Conservation (phyloP, 2,797 vertebrate genomes). For the Zalophus californianus region DNA sequence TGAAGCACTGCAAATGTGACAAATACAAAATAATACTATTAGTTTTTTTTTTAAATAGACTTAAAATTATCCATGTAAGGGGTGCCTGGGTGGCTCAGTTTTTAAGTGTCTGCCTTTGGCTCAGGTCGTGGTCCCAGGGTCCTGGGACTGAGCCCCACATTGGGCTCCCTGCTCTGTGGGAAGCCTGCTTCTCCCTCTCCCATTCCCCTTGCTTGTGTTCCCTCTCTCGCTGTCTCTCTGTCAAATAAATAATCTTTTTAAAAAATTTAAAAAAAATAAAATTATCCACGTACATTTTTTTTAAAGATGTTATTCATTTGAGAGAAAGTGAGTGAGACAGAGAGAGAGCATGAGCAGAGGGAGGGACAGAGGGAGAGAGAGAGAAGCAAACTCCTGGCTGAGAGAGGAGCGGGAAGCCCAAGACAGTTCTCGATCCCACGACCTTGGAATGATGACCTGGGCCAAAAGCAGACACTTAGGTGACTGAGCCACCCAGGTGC, state of each 20-base stretch:
- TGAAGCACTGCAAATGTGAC: conserved; percentile 54
- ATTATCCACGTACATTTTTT: background rate
- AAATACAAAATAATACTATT: conserved; percentile 27
- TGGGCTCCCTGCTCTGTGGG: too few relatives aligned
- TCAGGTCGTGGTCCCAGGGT: too few relatives aligned
- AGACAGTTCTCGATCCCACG: background rate
- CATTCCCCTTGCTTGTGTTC: too few relatives aligned
- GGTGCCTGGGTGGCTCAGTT: too few relatives aligned
- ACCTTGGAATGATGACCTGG: background rate
- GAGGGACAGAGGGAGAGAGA: background rate
- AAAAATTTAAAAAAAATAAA: background rate
- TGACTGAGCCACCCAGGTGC: background rate
- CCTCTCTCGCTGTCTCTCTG: too few relatives aligned
- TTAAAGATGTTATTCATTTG: background rate
- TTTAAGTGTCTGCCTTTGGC: too few relatives aligned
- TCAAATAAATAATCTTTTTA: too few relatives aligned
- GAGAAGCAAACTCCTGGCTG: background rate
- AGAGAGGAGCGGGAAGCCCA: background rate
- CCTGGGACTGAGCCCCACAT: too few relatives aligned
- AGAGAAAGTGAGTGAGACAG: too few relatives aligned
- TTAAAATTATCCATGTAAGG: conserved; percentile 50
- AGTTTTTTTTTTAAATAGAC: background rate
- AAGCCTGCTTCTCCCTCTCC: too few relatives aligned
- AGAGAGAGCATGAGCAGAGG: background rate
- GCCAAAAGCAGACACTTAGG: background rate